Conservation (phyloP, 1,140 invertebrate species). For the Zaprionus taronus region DNA sequence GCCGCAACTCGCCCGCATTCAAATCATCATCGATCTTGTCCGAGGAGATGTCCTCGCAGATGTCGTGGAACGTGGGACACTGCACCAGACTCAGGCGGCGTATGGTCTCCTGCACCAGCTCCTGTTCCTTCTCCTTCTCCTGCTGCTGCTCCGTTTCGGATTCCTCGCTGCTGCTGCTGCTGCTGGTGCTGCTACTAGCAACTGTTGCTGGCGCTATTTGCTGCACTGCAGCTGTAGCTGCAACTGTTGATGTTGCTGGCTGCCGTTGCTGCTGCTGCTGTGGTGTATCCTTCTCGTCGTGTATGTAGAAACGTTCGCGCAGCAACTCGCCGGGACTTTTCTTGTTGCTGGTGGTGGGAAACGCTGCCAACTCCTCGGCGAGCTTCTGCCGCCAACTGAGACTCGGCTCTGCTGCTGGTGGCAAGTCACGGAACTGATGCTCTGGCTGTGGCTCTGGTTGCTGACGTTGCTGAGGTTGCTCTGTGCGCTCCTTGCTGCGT, state of each 20-base stretch:
- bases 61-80: slow-evolving; percentile 85
- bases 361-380: slow-evolving; percentile 85
- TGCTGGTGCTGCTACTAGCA: slow-evolving; percentile 21
- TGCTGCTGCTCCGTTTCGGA: slow-evolving; percentile 17
- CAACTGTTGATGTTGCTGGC: slow-evolving; percentile 7
- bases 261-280: slow-evolving; percentile 16
- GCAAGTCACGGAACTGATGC: slow-evolving; percentile 71
- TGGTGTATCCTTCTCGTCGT: slow-evolving; percentile 85
- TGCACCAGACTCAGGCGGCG: slow-evolving; percentile 77
- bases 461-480: slow-evolving; percentile 9
- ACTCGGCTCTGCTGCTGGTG: slow-evolving; percentile 63
- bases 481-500: slow-evolving; percentile 85
- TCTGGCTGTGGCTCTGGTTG: slow-evolving; percentile 21
- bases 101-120: slow-evolving; percentile 61
- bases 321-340: slow-evolving; percentile 90
- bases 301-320: slow-evolving; percentile 91
- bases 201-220: slow-evolving; percentile 12
- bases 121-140: slow-evolving; percentile 29
- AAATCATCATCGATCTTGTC: slow-evolving; percentile 85
- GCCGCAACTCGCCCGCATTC: slow-evolving; percentile 84
- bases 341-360: slow-evolving; percentile 81
- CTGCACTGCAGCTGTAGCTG: slow-evolving; percentile 19
- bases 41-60: slow-evolving; percentile 85
- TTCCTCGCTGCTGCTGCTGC: slow-evolving; percentile 6
- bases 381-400: slow-evolving; percentile 87